Evolutionary conservation across 2,797 vertebrate genomes (phyloP).

Genomic region (Lepilemur ruficaudatus): DNA sequence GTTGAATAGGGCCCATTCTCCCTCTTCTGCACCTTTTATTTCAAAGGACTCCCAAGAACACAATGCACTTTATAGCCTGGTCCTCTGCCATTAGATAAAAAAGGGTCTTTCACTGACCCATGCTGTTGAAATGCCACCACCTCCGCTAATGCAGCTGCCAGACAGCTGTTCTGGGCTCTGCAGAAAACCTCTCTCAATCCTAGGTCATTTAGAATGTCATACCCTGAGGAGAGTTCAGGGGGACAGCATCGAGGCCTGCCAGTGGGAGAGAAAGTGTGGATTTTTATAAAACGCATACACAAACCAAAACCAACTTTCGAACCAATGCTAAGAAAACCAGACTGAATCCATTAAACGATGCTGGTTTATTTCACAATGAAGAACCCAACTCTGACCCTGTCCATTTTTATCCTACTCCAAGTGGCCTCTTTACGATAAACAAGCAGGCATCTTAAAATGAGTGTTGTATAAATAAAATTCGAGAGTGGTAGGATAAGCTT

Average conservation of each 20-base stretch:
- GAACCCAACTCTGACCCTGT: not conserved
- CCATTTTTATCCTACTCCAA: not conserved
- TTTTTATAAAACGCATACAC: not conserved
- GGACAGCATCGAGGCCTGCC: not conserved
- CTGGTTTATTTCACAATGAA: not conserved
- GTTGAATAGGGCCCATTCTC: slow-evolving; percentile 67
- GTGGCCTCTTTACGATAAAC: not conserved
- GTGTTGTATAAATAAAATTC: slow-evolving; percentile 4
- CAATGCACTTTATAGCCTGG: slow-evolving; percentile 7
- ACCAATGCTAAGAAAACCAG: not conserved
- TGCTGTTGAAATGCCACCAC: slow-evolving; percentile 48
- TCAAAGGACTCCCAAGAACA: slow-evolving; percentile 35
- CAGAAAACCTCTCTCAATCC: not conserved
- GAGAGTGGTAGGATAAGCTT: slow-evolving; percentile 2
- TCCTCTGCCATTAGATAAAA: slow-evolving; percentile 36
- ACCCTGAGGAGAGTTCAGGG: not conserved
- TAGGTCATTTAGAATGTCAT: not conserved
- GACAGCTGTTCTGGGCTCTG: slow-evolving; percentile 20
- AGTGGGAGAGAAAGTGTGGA: not conserved
- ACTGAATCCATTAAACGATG: not conserved
- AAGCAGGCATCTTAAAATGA: not conserved
- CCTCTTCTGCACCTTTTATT: slow-evolving; percentile 62
- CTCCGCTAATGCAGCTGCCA: slow-evolving; percentile 39
- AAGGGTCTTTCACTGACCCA: slow-evolving; percentile 48
- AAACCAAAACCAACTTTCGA: not conserved